phyloP scores from a whole-genome alignment of 2,888 invertebrate species.

The Spicauda simplicius region DNA sequence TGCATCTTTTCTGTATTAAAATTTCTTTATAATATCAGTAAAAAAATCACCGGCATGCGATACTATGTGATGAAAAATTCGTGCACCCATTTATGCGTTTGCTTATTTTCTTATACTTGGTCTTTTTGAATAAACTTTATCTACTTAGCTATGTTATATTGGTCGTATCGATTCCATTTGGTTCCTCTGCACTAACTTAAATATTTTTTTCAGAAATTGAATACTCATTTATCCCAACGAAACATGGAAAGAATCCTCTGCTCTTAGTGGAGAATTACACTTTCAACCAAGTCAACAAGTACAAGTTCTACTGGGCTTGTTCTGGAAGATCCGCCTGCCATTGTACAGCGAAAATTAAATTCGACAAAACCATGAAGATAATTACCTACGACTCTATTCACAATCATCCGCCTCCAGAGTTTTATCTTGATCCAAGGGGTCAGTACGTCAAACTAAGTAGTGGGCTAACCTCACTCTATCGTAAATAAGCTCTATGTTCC shows the following conservation, averaged over 20 bases:
- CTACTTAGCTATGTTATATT: no score
- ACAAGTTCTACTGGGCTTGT: conserved; percentile 40
- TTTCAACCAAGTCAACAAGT: conserved; percentile 43
- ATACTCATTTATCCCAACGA: conserved; percentile 52
- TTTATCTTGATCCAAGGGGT: background rate
- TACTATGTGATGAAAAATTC: no score
- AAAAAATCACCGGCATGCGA: no score
- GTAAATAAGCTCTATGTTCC: background rate
- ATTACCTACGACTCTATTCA: background rate
- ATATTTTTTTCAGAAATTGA: conserved; percentile 41
- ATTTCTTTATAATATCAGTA: no score
- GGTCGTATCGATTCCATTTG: no score
- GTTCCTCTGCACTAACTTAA: background rate
- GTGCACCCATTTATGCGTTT: no score
- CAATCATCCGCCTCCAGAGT: background rate
- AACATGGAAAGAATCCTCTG: conserved; percentile 44
- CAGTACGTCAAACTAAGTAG: background rate
- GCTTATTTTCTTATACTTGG: no score
- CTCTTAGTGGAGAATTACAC: conserved; percentile 46
- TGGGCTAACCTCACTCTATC: background rate
- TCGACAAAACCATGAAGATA: background rate
- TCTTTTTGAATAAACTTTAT: no score
- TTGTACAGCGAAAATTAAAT: background rate
- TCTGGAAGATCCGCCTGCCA: conserved; percentile 43
- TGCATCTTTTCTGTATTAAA: no score